phyloP scores from a whole-genome alignment of 2,888 invertebrate species.

The Polyommatus icarus region DNA sequence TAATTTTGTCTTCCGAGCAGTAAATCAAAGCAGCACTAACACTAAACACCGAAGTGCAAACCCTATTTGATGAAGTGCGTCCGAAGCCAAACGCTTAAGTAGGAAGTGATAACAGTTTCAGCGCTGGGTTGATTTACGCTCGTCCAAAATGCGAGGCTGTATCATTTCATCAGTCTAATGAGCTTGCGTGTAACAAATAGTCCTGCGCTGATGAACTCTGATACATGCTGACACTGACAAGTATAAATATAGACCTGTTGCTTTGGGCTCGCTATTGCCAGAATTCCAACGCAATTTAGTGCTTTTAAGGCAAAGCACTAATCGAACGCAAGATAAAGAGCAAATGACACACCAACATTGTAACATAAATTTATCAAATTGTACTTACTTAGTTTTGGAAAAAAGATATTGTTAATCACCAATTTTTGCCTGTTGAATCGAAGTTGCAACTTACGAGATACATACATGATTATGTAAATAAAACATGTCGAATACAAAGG shows the following conservation, averaged over 20 bases:
- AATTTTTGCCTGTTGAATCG: too few relatives aligned
- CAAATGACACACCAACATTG: too few relatives aligned
- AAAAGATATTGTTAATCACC: too few relatives aligned
- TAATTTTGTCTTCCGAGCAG: neutral
- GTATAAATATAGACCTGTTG: conserved; percentile 11
- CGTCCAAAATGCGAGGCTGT: conserved; percentile 15
- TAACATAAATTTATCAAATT: too few relatives aligned
- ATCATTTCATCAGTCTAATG: conserved; percentile 22
- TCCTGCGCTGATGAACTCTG: neutral
- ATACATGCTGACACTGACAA: conserved; percentile 8
- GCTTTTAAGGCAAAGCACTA: neutral
- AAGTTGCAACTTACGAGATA: too few relatives aligned
- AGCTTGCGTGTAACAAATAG: conserved; percentile 1
- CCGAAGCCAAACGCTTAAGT: conserved; percentile 24
- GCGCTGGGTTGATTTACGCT: conserved; percentile 20
- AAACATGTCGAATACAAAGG: neutral
- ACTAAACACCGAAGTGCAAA: conserved; percentile 12
- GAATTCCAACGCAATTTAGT: neutral
- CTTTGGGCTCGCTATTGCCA: neutral
- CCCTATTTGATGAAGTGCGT: conserved; percentile 14
- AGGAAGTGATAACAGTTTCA: conserved; percentile 21
- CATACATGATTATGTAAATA: too few relatives aligned
- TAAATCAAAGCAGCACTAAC: neutral
- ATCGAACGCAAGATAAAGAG: neutral
- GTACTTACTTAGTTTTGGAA: too few relatives aligned